phyloP scores from a whole-genome alignment of 2,888 invertebrate genomes.

The Seladonia tumulorum region DNA sequence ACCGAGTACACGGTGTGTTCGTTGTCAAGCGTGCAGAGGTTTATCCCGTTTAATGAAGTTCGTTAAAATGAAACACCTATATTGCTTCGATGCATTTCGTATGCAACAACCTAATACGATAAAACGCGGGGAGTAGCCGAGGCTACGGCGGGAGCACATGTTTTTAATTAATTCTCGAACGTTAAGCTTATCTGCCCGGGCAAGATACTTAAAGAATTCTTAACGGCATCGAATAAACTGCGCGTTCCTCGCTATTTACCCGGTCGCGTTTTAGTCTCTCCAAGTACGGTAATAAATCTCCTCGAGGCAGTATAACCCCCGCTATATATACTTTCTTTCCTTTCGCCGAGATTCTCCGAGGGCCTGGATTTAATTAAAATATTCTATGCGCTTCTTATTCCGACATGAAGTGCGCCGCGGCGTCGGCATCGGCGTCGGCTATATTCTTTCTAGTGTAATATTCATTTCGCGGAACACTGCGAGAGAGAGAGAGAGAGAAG shows the following conservation, averaged over 20 bases:
- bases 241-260: slow-evolving; percentile 59
- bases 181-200: slow-evolving; percentile 25
- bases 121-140: neutral
- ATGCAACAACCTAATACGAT: neutral
- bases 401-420: slow-evolving; percentile 39
- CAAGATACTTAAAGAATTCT: slow-evolving; percentile 61
- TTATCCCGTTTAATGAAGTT: neutral
- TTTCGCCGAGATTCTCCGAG: slow-evolving; percentile 55
- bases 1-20: neutral
- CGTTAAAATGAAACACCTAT: neutral
- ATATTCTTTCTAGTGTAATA: slow-evolving; percentile 56
- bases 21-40: neutral
- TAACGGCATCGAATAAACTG: slow-evolving; percentile 56
- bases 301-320: slow-evolving; percentile 53
- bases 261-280: slow-evolving; percentile 55
- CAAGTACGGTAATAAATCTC: slow-evolving; percentile 61
- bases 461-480: slow-evolving; percentile 44
- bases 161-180: slow-evolving; percentile 55
- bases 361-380: slow-evolving; percentile 70
- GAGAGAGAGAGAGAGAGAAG: neutral
- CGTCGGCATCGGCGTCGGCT: neutral
- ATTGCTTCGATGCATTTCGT: neutral
- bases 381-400: slow-evolving; percentile 57
- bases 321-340: slow-evolving; percentile 54
- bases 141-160: slow-evolving; percentile 28